These are phyloP conservation scores for Centropus unirufus DNA, from an alignment of 2,113 vertebrate genomes.

Conservation along the genomic window DNA sequence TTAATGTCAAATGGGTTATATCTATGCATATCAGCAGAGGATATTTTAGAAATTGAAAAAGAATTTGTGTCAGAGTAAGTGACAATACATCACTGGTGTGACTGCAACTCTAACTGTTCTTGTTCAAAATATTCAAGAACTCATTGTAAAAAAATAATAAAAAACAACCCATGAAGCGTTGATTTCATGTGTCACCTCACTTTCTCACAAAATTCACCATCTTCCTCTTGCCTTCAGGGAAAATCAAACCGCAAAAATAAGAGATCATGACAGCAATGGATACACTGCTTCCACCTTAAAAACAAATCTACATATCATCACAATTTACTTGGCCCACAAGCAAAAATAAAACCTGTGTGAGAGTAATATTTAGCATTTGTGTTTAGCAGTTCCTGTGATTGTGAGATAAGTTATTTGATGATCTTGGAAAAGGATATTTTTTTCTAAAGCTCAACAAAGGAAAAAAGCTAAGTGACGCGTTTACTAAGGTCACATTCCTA, in stretches of 20 bases:
- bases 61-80: not conserved
- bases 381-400: not conserved
- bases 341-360: not conserved
- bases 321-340: not conserved
- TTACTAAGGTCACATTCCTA: not conserved
- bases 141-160: not conserved
- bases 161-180: not conserved
- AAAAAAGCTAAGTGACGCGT: not conserved
- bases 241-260: not conserved
- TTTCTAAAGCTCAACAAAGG: not conserved
- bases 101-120: not conserved
- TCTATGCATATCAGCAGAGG: not conserved
- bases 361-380: not conserved
- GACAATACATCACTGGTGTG: not conserved
- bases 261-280: not conserved
- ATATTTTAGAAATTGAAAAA: not conserved
- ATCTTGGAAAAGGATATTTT: not conserved
- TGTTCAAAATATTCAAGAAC: not conserved
- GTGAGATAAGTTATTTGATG: not conserved
- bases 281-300: not conserved
- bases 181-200: not conserved
- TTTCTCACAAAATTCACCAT: not conserved
- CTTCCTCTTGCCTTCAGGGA: not conserved
- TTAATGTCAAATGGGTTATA: constrained; percentile 12
- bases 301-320: not conserved